Percentiles rank a stretch among this genome's conserved stretches.
These are phyloP conservation scores for Temnothorax ravouxi DNA, from an alignment of 2,888 invertebrate genomes.

Conservation along the genomic window DNA sequence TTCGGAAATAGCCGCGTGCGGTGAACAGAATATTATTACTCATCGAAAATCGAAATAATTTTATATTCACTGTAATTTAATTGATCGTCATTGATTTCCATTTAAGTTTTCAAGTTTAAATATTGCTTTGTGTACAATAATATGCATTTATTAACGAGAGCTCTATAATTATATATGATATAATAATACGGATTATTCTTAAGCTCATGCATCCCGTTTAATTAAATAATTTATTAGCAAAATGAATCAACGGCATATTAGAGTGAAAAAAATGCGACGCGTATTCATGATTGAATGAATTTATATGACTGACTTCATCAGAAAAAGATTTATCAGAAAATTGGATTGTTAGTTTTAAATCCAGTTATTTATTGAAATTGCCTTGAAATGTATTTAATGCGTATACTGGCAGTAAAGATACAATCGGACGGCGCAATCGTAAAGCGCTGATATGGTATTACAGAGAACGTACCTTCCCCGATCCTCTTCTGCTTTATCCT, in stretches of 20 bases:
- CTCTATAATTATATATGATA: background rate
- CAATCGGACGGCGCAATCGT: background rate
- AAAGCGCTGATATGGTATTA: conserved; percentile 36
- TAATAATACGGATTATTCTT: conserved; percentile 35
- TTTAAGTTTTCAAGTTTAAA: conserved; percentile 19
- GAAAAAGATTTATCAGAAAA: conserved; percentile 42
- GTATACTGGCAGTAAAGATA: conserved; percentile 28
- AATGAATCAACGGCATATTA: conserved; percentile 2
- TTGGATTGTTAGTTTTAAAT: conserved; percentile 39
- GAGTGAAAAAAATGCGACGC: background rate
- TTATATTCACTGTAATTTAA: background rate
- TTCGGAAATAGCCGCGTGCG: background rate
- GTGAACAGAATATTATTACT: conserved; percentile 1
- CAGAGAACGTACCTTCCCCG: background rate
- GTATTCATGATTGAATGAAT: conserved; percentile 9
- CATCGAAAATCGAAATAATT: conserved; percentile 28
- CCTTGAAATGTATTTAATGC: conserved; percentile 41
- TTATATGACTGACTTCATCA: conserved; percentile 10
- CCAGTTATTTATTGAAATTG: conserved; percentile 48
- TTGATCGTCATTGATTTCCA: background rate
- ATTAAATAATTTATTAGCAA: conserved; percentile 49
- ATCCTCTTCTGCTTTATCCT: background rate
- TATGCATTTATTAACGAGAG: background rate
- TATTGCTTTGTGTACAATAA: background rate
- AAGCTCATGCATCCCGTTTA: conserved; percentile 3